Percentiles rank a stretch among this genome's conserved stretches.
These are phyloP conservation scores for Ceriagrion tenellum DNA, from an alignment of 2,888 invertebrate genomes.

Conservation along the genomic window DNA sequence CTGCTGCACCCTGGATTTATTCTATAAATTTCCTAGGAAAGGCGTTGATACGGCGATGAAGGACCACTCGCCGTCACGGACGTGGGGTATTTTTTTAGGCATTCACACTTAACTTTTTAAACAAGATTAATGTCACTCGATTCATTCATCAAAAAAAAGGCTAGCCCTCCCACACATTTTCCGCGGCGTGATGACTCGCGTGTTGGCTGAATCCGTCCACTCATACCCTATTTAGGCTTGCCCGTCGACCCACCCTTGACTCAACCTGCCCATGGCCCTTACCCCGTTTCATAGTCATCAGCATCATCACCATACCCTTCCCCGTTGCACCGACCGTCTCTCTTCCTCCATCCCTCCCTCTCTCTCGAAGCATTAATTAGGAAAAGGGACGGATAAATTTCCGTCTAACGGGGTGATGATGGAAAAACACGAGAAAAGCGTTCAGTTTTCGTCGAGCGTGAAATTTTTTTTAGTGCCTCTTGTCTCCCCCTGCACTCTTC, in stretches of 20 bases:
- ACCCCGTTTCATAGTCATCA: neutral
- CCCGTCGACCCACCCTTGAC: neutral
- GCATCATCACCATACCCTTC: neutral
- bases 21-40: neutral
- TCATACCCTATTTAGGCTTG: neutral
- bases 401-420: slow-evolving; percentile 12
- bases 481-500: neutral
- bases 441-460: neutral
- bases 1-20: neutral
- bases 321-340: neutral
- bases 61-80: neutral
- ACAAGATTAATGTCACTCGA: neutral
- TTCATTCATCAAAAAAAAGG: neutral
- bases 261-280: neutral
- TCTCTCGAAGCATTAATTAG: slow-evolving; percentile 2
- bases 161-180: neutral
- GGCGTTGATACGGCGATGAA: neutral
- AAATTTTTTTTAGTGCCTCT: neutral
- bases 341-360: neutral
- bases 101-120: neutral
- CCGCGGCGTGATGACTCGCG: neutral
- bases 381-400: neutral
- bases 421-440: neutral
- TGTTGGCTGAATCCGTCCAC: neutral
- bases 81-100: neutral